Conservation (phyloP, 2,888 invertebrate genomes). For the Rhaphigaster nebulosa region DNA sequence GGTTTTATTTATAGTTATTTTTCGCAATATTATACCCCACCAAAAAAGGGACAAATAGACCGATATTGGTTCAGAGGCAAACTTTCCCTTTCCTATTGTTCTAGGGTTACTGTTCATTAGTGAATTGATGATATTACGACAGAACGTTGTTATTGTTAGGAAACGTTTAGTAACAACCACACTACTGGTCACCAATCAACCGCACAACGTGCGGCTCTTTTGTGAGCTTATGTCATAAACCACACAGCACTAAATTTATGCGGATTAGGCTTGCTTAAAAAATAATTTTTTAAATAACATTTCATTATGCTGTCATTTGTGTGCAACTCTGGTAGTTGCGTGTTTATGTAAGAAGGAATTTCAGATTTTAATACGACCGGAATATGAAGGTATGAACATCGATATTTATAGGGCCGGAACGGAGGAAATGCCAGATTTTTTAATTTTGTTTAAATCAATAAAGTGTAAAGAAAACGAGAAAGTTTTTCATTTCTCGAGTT, state of each 20-base stretch:
- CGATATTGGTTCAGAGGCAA: neutral
- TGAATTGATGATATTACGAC: neutral
- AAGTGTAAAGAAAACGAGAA: no score
- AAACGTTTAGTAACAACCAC: slow-evolving; percentile 5
- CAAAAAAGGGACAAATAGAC: no score
- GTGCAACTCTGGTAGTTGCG: neutral
- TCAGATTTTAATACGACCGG: neutral
- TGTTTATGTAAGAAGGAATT: neutral
- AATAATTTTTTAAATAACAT: neutral
- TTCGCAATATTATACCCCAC: no score
- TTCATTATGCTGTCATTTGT: neutral
- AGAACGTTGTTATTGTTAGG: slow-evolving; percentile 7
- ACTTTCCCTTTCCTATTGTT: slow-evolving; percentile 10
- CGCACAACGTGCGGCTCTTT: neutral
- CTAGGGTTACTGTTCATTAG: slow-evolving; percentile 1
- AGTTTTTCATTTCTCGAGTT: no score
- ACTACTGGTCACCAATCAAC: neutral
- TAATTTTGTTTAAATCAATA: no score
- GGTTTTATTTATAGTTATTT: no score
- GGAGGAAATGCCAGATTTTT: no score
- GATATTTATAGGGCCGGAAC: no score
- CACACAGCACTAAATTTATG: slow-evolving; percentile 11
- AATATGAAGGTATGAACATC: neutral
- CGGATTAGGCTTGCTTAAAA: neutral
- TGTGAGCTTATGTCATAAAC: neutral